phyloP scores from a whole-genome alignment of 2,888 invertebrate genomes.

The Stenurella melanura region DNA sequence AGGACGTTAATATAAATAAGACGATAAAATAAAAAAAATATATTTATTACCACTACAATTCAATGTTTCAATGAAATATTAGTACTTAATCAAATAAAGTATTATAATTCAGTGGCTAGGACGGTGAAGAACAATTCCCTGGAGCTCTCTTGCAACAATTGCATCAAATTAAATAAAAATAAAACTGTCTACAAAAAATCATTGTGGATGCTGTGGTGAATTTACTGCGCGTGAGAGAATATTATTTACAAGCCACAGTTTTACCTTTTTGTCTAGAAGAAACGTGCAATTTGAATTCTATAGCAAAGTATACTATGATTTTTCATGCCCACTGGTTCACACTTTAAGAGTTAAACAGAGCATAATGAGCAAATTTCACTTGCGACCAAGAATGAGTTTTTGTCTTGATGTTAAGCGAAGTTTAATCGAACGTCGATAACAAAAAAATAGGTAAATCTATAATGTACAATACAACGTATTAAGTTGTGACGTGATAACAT shows the following conservation, averaged over 20 bases:
- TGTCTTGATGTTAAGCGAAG: background rate
- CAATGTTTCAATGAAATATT: too few relatives aligned
- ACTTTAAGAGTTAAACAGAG: background rate
- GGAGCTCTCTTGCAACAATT: too few relatives aligned
- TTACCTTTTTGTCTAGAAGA: background rate
- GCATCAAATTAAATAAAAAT: too few relatives aligned
- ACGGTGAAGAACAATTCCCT: too few relatives aligned
- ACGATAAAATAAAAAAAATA: too few relatives aligned
- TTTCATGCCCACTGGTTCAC: conserved; percentile 2
- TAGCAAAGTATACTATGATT: background rate
- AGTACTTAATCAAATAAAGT: too few relatives aligned
- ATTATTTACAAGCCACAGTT: background rate
- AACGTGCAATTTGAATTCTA: background rate
- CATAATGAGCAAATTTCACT: background rate
- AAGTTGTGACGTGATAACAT: too few relatives aligned
- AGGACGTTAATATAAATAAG: too few relatives aligned
- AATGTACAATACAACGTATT: too few relatives aligned
- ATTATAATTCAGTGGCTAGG: too few relatives aligned
- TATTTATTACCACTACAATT: too few relatives aligned
- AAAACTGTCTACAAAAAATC: background rate
- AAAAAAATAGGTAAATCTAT: too few relatives aligned
- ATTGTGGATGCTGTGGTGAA: background rate
- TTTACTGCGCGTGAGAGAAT: background rate
- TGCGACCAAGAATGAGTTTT: background rate
- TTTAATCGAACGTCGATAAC: background rate